Evolutionary conservation across 2,888 invertebrate species (phyloP).

Genomic region (Buathra laborator): DNA sequence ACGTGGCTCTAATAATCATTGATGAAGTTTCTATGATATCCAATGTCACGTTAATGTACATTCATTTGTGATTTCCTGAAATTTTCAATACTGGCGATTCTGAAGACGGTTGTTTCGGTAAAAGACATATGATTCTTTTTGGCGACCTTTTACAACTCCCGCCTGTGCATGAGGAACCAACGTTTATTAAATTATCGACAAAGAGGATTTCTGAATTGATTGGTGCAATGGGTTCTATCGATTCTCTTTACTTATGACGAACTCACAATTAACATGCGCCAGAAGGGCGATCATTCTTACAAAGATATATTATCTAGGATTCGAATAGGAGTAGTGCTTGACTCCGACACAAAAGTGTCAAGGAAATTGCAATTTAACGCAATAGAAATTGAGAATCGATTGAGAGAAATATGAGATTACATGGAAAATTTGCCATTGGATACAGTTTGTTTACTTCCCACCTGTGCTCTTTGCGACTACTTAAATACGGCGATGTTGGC

Average conservation of each 20-base stretch:
- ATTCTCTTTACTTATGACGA: slow-evolving; percentile 69
- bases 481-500: no score
- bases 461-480: no score
- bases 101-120: slow-evolving; percentile 78
- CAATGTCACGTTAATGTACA: slow-evolving; percentile 73
- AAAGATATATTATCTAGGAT: slow-evolving; percentile 60
- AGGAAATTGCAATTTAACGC: not conserved
- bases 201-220: slow-evolving; percentile 67
- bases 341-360: not conserved
- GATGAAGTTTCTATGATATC: slow-evolving; percentile 64
- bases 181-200: slow-evolving; percentile 71
- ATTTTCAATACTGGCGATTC: slow-evolving; percentile 74
- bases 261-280: slow-evolving; percentile 73
- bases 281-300: slow-evolving; percentile 67
- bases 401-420: no score
- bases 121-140: slow-evolving; percentile 75
- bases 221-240: slow-evolving; percentile 20
- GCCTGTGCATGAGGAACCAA: slow-evolving; percentile 73
- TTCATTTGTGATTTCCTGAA: slow-evolving; percentile 74
- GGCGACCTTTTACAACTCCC: slow-evolving; percentile 79
- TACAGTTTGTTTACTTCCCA: no score
- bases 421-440: no score
- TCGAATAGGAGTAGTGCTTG: slow-evolving; percentile 45
- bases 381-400: no score
- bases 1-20: slow-evolving; percentile 77